Base-by-base conservation (phyloP, 1,140 invertebrate species). In the Chionoecetes opilio region DNA sequence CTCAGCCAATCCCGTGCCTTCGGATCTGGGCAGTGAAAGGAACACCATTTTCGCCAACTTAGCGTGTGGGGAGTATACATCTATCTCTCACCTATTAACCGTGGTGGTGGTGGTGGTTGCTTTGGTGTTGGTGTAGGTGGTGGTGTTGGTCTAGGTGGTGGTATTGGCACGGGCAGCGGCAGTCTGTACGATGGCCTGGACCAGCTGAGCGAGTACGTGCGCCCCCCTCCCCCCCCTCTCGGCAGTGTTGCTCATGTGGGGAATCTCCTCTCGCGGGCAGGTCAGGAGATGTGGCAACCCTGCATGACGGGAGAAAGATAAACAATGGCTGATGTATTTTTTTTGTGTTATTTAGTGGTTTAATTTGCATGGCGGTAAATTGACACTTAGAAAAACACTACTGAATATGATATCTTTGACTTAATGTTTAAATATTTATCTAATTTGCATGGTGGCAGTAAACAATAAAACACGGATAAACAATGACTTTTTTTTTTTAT, bases 141-240 rank as follows among this genome's bases (percentile, higher is more conserved):
- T 21, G 53, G 53, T 21, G 53, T 8, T 21, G 53, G 53, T 21
- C 2, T 8, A 14, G 63, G 41, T n/a, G 87, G 46, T 63, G 82
- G 75, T 94, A 63, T 87, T 89, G 46, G 37, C 87, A 92, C 88
- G 46, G 95, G 92, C 41, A 82, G 90, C 46, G 95, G 95, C 91
- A 96, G 93, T 86, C 93, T 92, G 86, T 96, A 96, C 88, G 95
- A 96, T 87, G 96, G 96, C 82, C 93, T 96, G 35, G 94, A 96
- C 34, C 95, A 95, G 95, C 89, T 93, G 95, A 96, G 93, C 87
- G 96, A 96, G 90, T 96, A 96, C 85, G 96, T 96, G 37, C 93
- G 96, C 29, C 96, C 96, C 37, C 96, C 96, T 32, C 96, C 96
- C 17, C 96, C 96, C 37, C 96, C 96, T n/a, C 95, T 96, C 93